Conservation (phyloP, 2,797 vertebrate species). For the Hemitrygon akajei region DNA sequence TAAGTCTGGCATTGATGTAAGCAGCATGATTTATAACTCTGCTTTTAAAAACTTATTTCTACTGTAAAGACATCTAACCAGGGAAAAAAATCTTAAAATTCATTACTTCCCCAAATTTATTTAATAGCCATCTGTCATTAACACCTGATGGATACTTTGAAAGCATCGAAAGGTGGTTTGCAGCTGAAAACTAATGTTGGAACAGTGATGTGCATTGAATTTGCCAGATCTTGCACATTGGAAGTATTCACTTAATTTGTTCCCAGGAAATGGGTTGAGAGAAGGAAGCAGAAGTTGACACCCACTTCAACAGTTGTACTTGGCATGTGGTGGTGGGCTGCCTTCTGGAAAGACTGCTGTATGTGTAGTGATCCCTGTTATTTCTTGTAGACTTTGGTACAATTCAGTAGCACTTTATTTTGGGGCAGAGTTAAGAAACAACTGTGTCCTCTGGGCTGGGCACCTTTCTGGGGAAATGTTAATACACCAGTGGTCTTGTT, state of each 20-base stretch:
- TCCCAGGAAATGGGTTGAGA: neutral
- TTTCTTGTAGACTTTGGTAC: neutral
- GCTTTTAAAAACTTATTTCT: neutral
- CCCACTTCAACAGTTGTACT: neutral
- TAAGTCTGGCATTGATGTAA: neutral
- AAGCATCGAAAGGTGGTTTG: neutral
- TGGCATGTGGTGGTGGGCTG: neutral
- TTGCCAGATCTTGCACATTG: neutral
- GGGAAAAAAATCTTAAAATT: neutral
- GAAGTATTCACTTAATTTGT: neutral
- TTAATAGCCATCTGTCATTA: neutral
- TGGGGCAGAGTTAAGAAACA: too few species aligned
- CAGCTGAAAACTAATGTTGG: neutral
- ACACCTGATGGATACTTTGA: neutral
- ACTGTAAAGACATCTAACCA: neutral
- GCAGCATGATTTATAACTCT: neutral
- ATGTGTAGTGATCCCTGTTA: neutral
- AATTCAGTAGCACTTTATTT: neutral
- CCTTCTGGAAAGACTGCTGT: neutral
- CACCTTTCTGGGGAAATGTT: too few species aligned
- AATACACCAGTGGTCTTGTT: too few species aligned
- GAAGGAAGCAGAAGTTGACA: neutral
- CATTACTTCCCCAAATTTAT: neutral
- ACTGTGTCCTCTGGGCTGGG: too few species aligned
- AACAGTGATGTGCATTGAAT: neutral